Percentiles rank a stretch among this genome's conserved stretches.
Evolutionary conservation across 2,113 vertebrate species (phyloP).

Genomic region (human (Homo sapiens)): GRCh38 chr2:167834501-167835000

Average conservation of each 20-base stretch:
- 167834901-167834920: neutral
- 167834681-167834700: too few relatives aligned
- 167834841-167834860: neutral
- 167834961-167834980: constrained; percentile 12
- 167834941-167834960: neutral
- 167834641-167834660: too few relatives aligned
- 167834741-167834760: too few relatives aligned
- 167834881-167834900: neutral
- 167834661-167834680: too few relatives aligned
- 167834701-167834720: too few relatives aligned
- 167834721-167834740: too few relatives aligned
- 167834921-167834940: constrained; percentile 34
- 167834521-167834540: neutral
- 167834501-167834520: neutral
- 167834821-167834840: too few relatives aligned
- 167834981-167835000: neutral
- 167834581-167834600: neutral
- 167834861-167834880: constrained; percentile 2
- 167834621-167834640: too few relatives aligned
- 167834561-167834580: neutral
- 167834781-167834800: too few relatives aligned
- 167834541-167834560: constrained; percentile 15
- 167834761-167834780: too few relatives aligned
- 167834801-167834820: too few relatives aligned
- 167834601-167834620: too few relatives aligned